These are phyloP conservation scores for Sinocyclocheilus rhinocerous DNA, from an alignment of 2,113 vertebrate species.

Conservation along the genomic window DNA sequence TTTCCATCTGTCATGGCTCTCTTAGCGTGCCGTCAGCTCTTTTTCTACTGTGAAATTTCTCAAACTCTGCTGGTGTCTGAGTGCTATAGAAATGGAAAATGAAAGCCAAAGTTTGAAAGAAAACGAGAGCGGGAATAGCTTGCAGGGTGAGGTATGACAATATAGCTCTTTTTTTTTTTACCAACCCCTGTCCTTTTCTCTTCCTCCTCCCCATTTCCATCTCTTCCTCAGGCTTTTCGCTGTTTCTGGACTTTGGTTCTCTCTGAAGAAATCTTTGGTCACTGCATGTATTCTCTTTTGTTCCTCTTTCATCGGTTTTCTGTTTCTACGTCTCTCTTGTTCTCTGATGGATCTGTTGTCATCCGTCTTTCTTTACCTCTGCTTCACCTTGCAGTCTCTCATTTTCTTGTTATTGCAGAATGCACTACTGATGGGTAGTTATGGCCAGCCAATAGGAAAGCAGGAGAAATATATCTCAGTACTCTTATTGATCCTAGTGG, in stretches of 20 bases:
- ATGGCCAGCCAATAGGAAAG: slow-evolving; percentile 1
- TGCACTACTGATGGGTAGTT: slow-evolving; percentile 14
- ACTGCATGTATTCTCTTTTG: neutral
- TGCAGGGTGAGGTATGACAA: neutral
- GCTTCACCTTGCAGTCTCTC: slow-evolving; percentile 1
- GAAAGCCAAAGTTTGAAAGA: slow-evolving; percentile 41
- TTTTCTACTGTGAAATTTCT: slow-evolving; percentile 46
- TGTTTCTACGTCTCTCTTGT: neutral
- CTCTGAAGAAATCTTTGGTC: slow-evolving; percentile 22
- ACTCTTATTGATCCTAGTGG: neutral
- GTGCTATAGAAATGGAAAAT: slow-evolving; percentile 48
- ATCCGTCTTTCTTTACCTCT: slow-evolving; percentile 17
- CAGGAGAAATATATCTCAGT: neutral
- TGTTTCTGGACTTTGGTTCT: slow-evolving; percentile 16
- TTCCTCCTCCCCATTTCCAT: neutral
- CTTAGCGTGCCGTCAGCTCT: slow-evolving; percentile 35
- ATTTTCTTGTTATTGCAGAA: slow-evolving; percentile 17
- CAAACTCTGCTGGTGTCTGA: slow-evolving; percentile 27
- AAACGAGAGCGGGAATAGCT: slow-evolving; percentile 17
- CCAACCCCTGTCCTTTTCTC: neutral
- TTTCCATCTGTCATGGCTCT: slow-evolving; percentile 39
- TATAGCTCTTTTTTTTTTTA: neutral
- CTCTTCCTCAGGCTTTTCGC: slow-evolving; percentile 4
- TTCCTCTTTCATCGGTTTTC: neutral
- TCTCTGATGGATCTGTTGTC: slow-evolving; percentile 18